Conservation (phyloP, 2,797 vertebrate genomes). For the Rhabdomys pumilio region DNA sequence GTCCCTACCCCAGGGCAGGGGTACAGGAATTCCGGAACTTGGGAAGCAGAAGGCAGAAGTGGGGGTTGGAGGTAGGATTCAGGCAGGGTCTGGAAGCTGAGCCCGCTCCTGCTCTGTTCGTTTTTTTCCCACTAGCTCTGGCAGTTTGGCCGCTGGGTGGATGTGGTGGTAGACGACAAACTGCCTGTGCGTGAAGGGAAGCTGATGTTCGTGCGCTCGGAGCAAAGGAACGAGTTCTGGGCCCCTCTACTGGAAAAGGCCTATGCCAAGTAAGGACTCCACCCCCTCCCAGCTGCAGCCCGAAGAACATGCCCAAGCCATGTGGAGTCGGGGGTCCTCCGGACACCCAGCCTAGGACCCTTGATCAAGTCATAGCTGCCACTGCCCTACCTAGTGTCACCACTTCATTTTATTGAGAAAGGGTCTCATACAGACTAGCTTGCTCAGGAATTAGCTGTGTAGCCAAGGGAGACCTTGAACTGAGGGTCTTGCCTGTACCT, state of each 20-base stretch:
- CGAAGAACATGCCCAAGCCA: not conserved
- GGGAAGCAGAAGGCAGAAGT: not conserved
- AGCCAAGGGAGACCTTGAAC: not conserved
- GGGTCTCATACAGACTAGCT: not conserved
- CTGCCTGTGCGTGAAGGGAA: constrained; percentile 89
- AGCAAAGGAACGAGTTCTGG: constrained; percentile 86
- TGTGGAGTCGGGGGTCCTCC: not conserved
- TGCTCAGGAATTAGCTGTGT: too few relatives aligned
- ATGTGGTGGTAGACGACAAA: constrained; percentile 92
- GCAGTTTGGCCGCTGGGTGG: constrained; percentile 94
- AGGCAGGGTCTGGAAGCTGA: not conserved
- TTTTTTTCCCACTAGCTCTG: constrained; percentile 89
- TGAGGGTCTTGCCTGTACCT: not conserved
- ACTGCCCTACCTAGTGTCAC: not conserved
- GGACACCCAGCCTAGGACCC: not conserved
- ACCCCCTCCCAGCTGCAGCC: fast-evolving
- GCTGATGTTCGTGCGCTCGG: constrained; percentile 93
- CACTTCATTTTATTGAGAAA: not conserved
- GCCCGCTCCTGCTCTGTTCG: fast-evolving
- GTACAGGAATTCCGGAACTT: not conserved
- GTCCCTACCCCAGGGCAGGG: not conserved
- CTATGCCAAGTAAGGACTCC: constrained; percentile 87
- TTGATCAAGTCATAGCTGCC: not conserved
- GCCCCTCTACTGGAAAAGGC: constrained; percentile 85
- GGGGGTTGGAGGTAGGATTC: not conserved